Evolutionary conservation across 2,888 invertebrate genomes (phyloP).

Genomic region (Lapara coniferarum): DNA sequence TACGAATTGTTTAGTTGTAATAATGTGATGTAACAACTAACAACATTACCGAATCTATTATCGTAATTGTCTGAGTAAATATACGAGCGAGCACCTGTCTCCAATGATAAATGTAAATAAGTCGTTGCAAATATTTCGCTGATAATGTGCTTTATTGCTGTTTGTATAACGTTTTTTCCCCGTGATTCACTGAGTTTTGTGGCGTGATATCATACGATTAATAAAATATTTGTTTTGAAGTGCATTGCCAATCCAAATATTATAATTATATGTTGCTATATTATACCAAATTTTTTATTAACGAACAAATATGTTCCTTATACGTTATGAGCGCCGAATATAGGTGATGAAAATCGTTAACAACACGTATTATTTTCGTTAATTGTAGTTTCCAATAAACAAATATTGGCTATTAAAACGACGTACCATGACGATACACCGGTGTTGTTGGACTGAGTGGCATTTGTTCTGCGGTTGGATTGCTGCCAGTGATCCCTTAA

Average conservation of each 20-base stretch:
- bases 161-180: slow-evolving; percentile 10
- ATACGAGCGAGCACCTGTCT: neutral
- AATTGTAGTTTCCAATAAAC: neutral
- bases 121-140: neutral
- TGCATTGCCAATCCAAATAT: neutral
- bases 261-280: neutral
- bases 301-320: no score
- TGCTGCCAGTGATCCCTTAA: slow-evolving; percentile 54
- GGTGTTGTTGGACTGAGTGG: slow-evolving; percentile 28
- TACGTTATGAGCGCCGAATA: no score
- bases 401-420: neutral
- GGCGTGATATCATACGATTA: neutral
- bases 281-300: no score
- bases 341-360: no score
- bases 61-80: neutral
- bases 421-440: slow-evolving; percentile 3
- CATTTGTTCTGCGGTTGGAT: slow-evolving; percentile 53
- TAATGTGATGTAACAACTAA: slow-evolving; percentile 5
- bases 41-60: neutral
- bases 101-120: slow-evolving; percentile 7
- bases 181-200: neutral
- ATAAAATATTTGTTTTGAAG: neutral
- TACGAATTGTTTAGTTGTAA: neutral
- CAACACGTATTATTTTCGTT: neutral
- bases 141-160: slow-evolving; percentile 7